These are phyloP conservation scores for Tipula unca DNA, from an alignment of 2,888 invertebrate species.

Conservation along the genomic window DNA sequence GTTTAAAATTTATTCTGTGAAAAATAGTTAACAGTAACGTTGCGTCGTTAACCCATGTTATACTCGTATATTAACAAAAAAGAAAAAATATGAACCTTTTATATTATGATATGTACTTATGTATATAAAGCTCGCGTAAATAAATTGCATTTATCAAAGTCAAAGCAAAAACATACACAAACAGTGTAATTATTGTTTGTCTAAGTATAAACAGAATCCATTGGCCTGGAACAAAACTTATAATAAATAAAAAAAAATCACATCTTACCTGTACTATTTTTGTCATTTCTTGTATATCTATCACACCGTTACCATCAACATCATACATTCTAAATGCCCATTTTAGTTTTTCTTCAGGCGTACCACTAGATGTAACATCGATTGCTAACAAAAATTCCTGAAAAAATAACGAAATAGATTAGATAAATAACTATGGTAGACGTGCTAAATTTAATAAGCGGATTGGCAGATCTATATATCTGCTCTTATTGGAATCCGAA, in stretches of 20 bases:
- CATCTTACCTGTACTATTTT: constrained; percentile 90
- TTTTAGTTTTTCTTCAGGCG: constrained; percentile 95
- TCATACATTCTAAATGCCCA: constrained; percentile 99
- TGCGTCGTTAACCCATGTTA: background rate
- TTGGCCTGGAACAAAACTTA: background rate
- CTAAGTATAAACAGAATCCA: background rate
- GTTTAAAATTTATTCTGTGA: background rate
- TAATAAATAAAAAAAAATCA: background rate
- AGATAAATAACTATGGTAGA: too few species aligned
- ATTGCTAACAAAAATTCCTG: constrained; percentile 96
- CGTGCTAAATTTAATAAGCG: too few species aligned
- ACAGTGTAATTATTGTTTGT: background rate
- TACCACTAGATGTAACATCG: constrained; percentile 94
- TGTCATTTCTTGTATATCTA: constrained; percentile 98
- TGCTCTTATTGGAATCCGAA: too few species aligned
- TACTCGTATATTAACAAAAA: too few species aligned
- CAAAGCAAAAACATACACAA: background rate
- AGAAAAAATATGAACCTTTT: background rate
- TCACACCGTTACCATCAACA: constrained; percentile 95
- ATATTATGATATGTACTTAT: background rate
- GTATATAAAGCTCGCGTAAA: background rate
- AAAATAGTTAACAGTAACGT: background rate
- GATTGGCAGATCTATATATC: too few species aligned
- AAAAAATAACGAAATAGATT: constrained; percentile 34
- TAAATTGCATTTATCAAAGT: background rate